phyloP scores from a whole-genome alignment of 1,140 invertebrate genomes.

The Rhopalosiphum padi region DNA sequence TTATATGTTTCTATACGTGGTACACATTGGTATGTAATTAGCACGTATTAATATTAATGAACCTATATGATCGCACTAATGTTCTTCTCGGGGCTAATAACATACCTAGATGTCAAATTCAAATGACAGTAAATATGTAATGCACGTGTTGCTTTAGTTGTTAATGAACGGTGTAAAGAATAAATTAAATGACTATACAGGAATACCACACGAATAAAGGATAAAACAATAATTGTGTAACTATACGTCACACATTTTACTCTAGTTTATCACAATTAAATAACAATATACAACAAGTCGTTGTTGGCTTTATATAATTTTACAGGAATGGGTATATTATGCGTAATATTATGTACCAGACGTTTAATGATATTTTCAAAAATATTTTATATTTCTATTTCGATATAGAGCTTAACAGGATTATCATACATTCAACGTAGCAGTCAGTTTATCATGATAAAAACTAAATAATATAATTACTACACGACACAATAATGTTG shows the following conservation, averaged over 20 bases:
- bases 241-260: neutral
- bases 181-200: neutral
- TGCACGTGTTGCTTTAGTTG: neutral
- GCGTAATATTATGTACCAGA: neutral
- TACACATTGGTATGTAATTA: neutral
- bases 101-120: conserved; percentile 9
- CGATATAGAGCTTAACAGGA: neutral
- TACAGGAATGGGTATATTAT: neutral
- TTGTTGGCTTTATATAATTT: neutral
- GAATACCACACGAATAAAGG: neutral
- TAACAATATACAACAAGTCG: neutral
- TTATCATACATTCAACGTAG: neutral
- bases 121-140: conserved; percentile 19
- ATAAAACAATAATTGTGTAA: conserved; percentile 29
- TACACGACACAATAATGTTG: neutral
- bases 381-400: neutral
- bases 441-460: neutral
- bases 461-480: neutral
- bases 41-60: conserved; percentile 31
- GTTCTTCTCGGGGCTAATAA: conserved; percentile 13
- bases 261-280: neutral
- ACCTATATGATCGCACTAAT: neutral
- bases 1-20: neutral
- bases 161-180: neutral
- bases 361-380: neutral